Conservation (phyloP, 2,113 vertebrate species). For the Trematomus loennbergii region DNA sequence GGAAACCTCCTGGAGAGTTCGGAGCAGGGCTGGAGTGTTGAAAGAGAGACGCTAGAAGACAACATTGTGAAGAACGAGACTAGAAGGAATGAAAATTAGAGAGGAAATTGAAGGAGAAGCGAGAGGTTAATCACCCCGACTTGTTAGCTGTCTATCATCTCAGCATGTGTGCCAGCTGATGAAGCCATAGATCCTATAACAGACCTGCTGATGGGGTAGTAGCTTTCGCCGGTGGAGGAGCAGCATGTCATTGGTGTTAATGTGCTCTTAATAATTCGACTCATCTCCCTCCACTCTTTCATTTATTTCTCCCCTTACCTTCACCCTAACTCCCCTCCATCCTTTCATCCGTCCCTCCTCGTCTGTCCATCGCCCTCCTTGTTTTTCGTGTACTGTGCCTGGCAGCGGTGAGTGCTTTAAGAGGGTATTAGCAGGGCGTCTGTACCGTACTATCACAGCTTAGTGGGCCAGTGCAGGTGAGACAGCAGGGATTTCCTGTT, state of each 20-base stretch:
- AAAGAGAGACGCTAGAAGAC: conserved; percentile 38
- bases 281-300: conserved; percentile 9
- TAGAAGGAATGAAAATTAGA: conserved; percentile 39
- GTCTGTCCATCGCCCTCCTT: conserved; percentile 36
- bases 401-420: conserved; percentile 65
- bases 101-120: conserved; percentile 61
- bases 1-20: conserved; percentile 56
- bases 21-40: conserved; percentile 49
- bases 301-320: not conserved
- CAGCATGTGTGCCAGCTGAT: conserved; percentile 55
- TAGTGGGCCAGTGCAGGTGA: conserved; percentile 73
- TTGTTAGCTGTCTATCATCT: conserved; percentile 62
- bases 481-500: conserved; percentile 82
- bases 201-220: conserved; percentile 16
- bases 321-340: conserved; percentile 20
- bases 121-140: conserved; percentile 54
- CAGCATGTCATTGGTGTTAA: conserved; percentile 20
- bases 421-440: conserved; percentile 69
- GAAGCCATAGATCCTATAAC: conserved; percentile 46
- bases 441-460: conserved; percentile 71
- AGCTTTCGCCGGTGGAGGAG: not conserved
- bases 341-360: conserved; percentile 41
- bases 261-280: conserved; percentile 16
- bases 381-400: conserved; percentile 34
- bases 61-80: conserved; percentile 15